Evolutionary conservation across 2,888 invertebrate genomes (phyloP), one percentile per base, ranked within the genome.

Genomic region (Arctia plantaginis): DNA sequence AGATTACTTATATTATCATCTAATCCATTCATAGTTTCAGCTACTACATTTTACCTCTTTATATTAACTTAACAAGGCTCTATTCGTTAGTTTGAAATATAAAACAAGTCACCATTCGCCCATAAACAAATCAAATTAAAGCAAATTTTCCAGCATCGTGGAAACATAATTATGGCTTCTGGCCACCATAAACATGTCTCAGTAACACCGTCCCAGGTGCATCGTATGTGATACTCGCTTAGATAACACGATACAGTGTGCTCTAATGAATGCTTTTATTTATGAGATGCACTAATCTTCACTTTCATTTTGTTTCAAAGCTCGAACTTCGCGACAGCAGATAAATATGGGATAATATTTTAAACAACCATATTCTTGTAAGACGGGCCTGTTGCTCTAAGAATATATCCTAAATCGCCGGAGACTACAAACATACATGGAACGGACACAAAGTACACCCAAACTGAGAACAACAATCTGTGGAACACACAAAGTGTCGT

Each of bases 171-270:
- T 85, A 85, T 70, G 66, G 55, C 66, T 62, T 35, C 69, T 39
- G 44, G n/a, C 71, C 30, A 66, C 78, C 76, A 81, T 83, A 83
- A 85, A 83, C 76, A 83, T 80, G 83, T 78, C 85, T 69, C 30
- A 72, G 70, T 82, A 79, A 75, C 72, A 66, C 66, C 76, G 83
- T 83, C 83, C 85, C 84, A 81, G 84, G 83, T 79, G 83, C 69
- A 69, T 72, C 59, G 77, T 67, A 74, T 66, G 78, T 79, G 83
- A 83, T 83, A 83, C 81, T 66, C 12, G 30, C 71, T 59, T 66
- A 72, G 75, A 62, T 72, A 72, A 75, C 66, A 69, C 66, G 75
- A 78, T 85, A 85, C 82, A 75, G 77, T 77, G 81, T 73, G 77
- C 35, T 77, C 69, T 83, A 80, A 82, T 83, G 77, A 64, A 69